phyloP scores from a whole-genome alignment of 37 sponge, comb jelly and placozoan species.

The Ephydatia muelleri region DNA sequence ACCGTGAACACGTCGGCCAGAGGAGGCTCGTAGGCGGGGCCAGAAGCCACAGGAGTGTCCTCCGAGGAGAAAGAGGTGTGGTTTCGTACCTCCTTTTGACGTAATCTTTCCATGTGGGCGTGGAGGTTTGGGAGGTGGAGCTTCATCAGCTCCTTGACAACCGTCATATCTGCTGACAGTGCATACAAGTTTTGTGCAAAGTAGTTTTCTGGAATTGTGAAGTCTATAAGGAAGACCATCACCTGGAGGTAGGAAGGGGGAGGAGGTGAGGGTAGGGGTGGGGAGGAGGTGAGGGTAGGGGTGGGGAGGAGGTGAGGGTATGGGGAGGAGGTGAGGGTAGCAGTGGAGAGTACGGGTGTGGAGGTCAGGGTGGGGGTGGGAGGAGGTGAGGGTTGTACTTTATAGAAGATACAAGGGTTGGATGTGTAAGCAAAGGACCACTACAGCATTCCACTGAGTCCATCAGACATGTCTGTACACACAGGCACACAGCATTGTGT shows the following conservation, averaged over 20 bases:
- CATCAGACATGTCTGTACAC: too few species aligned
- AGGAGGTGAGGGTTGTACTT: too few species aligned
- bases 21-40: constrained; percentile 82
- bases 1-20: constrained; percentile 86
- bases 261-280: not conserved
- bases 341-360: too few species aligned
- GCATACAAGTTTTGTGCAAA: constrained; percentile 82
- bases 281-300: not conserved
- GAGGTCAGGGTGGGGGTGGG: too few species aligned
- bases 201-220: constrained; percentile 81
- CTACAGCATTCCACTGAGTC: too few species aligned
- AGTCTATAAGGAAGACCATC: constrained; percentile 83
- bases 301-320: not conserved
- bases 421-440: too few species aligned
- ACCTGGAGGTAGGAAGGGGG: constrained; percentile 44
- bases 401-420: too few species aligned
- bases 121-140: constrained; percentile 74
- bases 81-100: constrained; percentile 37
- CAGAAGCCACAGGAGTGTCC: constrained; percentile 50
- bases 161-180: constrained; percentile 81
- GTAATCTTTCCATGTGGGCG: constrained; percentile 59
- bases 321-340: not conserved
- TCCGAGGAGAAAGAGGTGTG: constrained; percentile 58
- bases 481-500: too few species aligned
- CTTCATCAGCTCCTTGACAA: constrained; percentile 69